Conservation (phyloP, 1,140 invertebrate species). For the Diabrotica undecimpunctata region DNA sequence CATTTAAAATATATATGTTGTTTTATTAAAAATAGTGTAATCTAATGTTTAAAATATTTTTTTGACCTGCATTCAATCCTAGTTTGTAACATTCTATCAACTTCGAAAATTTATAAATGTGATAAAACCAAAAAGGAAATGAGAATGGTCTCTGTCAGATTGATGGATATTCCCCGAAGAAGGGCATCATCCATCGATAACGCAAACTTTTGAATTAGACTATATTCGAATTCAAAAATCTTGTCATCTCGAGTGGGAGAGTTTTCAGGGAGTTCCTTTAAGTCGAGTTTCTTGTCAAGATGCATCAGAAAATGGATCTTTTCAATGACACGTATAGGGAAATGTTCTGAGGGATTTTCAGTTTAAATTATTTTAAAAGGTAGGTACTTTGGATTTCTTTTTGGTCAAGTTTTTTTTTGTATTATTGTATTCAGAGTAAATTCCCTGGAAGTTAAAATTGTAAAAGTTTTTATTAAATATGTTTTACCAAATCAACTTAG, state of each 20-base stretch:
- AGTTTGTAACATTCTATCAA: too few species aligned
- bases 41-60: too few species aligned
- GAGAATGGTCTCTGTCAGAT: background rate
- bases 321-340: background rate
- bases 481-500: too few species aligned
- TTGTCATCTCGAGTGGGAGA: background rate
- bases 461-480: too few species aligned
- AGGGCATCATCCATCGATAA: background rate
- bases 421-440: too few species aligned
- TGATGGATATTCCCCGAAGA: conserved; percentile 1
- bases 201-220: background rate
- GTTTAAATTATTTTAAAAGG: too few species aligned
- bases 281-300: conserved; percentile 2
- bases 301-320: background rate
- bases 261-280: background rate
- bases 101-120: background rate
- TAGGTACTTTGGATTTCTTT: too few species aligned
- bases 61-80: too few species aligned
- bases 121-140: background rate
- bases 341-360: background rate
- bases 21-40: too few species aligned
- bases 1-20: too few species aligned
- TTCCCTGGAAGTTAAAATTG: too few species aligned
- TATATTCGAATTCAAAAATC: conserved; percentile 3
- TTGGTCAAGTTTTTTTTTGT: too few species aligned